Percentiles rank a stretch among this genome's conserved stretches.
Evolutionary conservation across 2,888 invertebrate species (phyloP).

Genomic region (Steinernema scapterisci): DNA sequence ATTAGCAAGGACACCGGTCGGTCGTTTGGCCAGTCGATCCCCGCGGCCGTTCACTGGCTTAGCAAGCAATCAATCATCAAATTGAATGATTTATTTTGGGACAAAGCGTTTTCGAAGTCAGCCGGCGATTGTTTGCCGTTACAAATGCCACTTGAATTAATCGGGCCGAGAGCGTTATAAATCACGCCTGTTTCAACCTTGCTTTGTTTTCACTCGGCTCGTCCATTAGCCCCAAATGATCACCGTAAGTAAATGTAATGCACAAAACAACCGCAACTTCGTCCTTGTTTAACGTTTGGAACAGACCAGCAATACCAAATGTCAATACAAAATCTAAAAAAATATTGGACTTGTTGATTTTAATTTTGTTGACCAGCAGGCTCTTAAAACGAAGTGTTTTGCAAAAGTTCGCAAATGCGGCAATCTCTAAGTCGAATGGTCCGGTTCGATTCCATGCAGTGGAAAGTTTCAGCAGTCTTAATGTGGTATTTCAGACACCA

Average conservation of each 20-base stretch:
- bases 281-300: too few relatives aligned
- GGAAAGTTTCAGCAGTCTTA: too few relatives aligned
- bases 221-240: not conserved
- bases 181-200: slow-evolving; percentile 16
- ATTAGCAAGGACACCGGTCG: not conserved
- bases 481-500: slow-evolving; percentile 52
- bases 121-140: slow-evolving; percentile 21
- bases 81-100: slow-evolving; percentile 33
- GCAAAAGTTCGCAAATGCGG: too few relatives aligned
- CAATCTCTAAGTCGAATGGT: too few relatives aligned
- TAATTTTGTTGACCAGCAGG: too few relatives aligned
- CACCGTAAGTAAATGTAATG: too few relatives aligned
- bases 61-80: slow-evolving; percentile 19
- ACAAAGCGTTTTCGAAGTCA: slow-evolving; percentile 23
- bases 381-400: too few relatives aligned
- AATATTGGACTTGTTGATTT: too few relatives aligned
- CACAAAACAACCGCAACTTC: slow-evolving; percentile 14
- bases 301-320: too few relatives aligned
- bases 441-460: too few relatives aligned
- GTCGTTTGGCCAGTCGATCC: not conserved
- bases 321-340: too few relatives aligned
- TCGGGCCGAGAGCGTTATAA: slow-evolving; percentile 9
- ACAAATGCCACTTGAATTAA: slow-evolving; percentile 17
- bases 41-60: not conserved
- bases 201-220: not conserved